Evolutionary conservation across 2,797 vertebrate species (phyloP).

Genomic region (Sebastes kiyomatsui): DNA sequence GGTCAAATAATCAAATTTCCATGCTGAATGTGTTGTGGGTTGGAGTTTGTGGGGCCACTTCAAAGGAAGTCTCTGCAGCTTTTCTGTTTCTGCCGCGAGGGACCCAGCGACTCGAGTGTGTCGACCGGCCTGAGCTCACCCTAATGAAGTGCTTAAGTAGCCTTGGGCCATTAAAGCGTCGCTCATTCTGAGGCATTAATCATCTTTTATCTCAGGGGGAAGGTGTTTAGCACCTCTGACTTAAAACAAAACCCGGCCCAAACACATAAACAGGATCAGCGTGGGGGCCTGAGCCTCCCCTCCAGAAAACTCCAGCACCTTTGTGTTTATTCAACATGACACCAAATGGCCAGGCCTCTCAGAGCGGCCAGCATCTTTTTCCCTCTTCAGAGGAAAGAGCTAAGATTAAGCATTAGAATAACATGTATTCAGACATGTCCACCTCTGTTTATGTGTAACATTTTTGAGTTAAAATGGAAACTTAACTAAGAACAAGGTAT

Average conservation of each 20-base stretch:
- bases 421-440: background rate
- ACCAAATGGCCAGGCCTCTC: slow-evolving; percentile 78
- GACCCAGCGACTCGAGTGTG: slow-evolving; percentile 68
- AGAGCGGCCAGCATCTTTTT: slow-evolving; percentile 23
- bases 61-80: slow-evolving; percentile 72
- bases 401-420: background rate
- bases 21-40: slow-evolving; percentile 66
- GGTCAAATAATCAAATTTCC: slow-evolving; percentile 77
- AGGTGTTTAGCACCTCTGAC: slow-evolving; percentile 77
- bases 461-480: background rate
- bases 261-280: slow-evolving; percentile 80
- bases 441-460: background rate
- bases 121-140: slow-evolving; percentile 62
- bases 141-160: slow-evolving; percentile 83
- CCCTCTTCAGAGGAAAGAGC: background rate
- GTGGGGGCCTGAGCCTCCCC: slow-evolving; percentile 65
- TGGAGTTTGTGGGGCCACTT: slow-evolving; percentile 68
- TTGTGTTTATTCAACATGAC: slow-evolving; percentile 82
- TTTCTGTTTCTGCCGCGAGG: slow-evolving; percentile 58
- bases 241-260: slow-evolving; percentile 78
- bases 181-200: slow-evolving; percentile 81
- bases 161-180: slow-evolving; percentile 74
- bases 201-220: slow-evolving; percentile 82
- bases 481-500: background rate
- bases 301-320: slow-evolving; percentile 72